Evolutionary conservation across 1,140 invertebrate genomes (phyloP), one percentile per base, ranked within the genome.

Genomic region (Eubasilissa regina): DNA sequence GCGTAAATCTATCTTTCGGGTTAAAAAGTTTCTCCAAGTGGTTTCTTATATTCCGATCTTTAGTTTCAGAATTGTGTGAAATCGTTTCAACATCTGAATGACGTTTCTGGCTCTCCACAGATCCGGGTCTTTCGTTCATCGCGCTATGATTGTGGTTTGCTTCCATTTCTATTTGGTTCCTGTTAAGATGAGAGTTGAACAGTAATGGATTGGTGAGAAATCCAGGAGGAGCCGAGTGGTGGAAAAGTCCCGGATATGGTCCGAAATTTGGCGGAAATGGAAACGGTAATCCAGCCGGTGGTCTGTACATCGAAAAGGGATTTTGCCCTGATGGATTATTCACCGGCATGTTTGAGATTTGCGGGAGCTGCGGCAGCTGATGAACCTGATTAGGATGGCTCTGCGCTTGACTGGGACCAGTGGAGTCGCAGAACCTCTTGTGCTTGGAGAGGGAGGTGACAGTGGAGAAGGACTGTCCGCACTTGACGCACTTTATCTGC

Each of bases 401-500:
- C 70, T 80, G 81, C 62, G 83, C 83, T 11, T 89, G 86, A 60
- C 89, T 85, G 19, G 89, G 84, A 1, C 89, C 86, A 0, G 92
- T 92, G 0, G 93, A 92, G 84, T 96, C 95, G 85, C 95, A 96
- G 85, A 95, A 96, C 81, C 95, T 90, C 87, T 95, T 95, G 87
- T 97, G 95, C 85, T 96, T 96, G 35, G 94, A 92, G 66, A 95
- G 89, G 45, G 94, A 97, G 0, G 96, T 96, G 11, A 94, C 92
- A 0, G 97, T 97, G 47, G 93, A 95, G 89, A 98, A 99, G 15
- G 94, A 94, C 85, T 98, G 95, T 9, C 94, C 93, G 86, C 97
- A 99, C 91, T 97, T 97, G 83, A 91, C 92, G 89, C 97, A 99
- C 89, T 97, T 96, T 81, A 96, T 95, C 86, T 95, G 92, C 88